These are phyloP conservation scores for Chionomys nivalis DNA, from an alignment of 2,113 vertebrate genomes.

Conservation along the genomic window DNA sequence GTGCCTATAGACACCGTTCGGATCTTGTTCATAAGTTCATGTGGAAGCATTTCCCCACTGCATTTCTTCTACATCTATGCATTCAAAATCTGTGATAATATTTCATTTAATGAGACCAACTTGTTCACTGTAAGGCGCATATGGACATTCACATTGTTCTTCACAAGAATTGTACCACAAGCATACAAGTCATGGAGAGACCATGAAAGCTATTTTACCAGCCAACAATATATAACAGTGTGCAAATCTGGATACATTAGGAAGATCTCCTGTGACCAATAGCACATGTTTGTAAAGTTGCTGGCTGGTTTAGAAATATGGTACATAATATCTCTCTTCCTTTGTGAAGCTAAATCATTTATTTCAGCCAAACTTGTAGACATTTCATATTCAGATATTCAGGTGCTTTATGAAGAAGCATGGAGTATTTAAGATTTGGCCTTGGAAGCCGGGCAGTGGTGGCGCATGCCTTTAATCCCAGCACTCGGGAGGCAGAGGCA, in stretches of 20 bases:
- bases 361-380: slow-evolving; percentile 37
- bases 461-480: too few species aligned
- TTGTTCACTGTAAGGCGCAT: slow-evolving; percentile 49
- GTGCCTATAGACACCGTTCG: background rate
- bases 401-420: background rate
- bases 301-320: slow-evolving; percentile 35
- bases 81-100: slow-evolving; percentile 50
- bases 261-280: background rate
- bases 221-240: background rate
- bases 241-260: background rate
- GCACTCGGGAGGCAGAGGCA: too few species aligned
- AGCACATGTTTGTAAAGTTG: background rate
- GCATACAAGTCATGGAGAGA: background rate
- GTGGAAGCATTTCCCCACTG: slow-evolving; percentile 62
- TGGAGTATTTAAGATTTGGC: slow-evolving; percentile 14
- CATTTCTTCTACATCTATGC: slow-evolving; percentile 49
- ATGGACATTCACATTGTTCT: background rate
- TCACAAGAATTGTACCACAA: background rate
- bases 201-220: slow-evolving; percentile 39
- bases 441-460: too few species aligned
- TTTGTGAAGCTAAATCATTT: slow-evolving; percentile 57
- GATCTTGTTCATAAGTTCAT: background rate
- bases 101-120: slow-evolving; percentile 56
- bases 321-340: slow-evolving; percentile 30
- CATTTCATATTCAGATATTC: slow-evolving; percentile 47